Evolutionary conservation across 2,797 vertebrate genomes (phyloP).

Genomic region (Halcyon smyrnensis): DNA sequence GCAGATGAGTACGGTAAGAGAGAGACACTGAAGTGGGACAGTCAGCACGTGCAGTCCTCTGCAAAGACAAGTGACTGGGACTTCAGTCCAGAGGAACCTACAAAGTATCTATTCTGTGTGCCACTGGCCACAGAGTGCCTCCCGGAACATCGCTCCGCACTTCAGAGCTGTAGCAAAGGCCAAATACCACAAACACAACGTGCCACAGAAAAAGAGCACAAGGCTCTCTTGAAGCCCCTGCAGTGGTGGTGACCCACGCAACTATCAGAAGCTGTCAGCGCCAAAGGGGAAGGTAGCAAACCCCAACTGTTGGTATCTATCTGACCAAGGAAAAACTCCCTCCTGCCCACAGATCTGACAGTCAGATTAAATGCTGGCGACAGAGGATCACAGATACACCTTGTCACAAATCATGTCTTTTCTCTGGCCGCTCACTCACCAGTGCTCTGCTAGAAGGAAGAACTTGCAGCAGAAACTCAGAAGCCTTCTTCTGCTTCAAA

Average conservation of each 20-base stretch:
- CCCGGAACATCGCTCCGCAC: background rate
- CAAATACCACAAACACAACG: background rate
- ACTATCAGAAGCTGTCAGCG: background rate
- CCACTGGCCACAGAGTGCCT: background rate
- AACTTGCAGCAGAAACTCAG: background rate
- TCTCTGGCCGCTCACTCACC: background rate
- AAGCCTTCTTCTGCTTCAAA: background rate
- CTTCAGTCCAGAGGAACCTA: background rate
- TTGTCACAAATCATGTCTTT: background rate
- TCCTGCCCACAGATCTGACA: background rate
- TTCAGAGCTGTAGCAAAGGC: constrained; percentile 2
- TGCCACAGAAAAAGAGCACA: background rate
- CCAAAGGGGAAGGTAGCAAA: background rate
- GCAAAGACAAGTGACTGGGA: background rate
- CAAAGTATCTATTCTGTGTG: background rate
- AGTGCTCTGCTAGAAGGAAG: background rate
- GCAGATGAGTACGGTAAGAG: background rate
- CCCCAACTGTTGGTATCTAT: accelerated
- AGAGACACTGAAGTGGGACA: background rate
- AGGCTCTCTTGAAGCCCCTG: background rate
- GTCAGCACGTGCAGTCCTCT: background rate
- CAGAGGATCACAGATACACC: accelerated
- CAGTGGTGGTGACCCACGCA: background rate
- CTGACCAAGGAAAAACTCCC: background rate
- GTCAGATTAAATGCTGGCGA: background rate